Base-by-base conservation (phyloP, 1,140 invertebrate species). In the Achatina immaculata region DNA sequence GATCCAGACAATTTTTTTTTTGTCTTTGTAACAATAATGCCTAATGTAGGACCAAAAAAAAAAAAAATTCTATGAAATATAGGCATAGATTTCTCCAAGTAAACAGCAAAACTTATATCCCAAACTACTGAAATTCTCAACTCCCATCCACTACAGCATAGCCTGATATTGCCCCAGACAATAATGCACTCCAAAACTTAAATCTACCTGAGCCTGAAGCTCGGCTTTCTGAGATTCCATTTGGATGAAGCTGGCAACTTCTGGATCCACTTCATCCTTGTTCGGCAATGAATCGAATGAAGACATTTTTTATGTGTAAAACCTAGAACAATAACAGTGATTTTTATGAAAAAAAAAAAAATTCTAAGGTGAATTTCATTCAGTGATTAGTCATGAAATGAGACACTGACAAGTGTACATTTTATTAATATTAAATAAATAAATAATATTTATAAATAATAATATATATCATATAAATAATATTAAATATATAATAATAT, bases 151-250 rank as follows among this genome's bases (percentile, higher is more conserved):
- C n/a, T n/a, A n/a, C n/a, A n/a, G n/a, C n/a, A n/a, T n/a, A n/a
- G n/a, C n/a, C n/a, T n/a, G n/a, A n/a, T n/a, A n/a, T n/a, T n/a
- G n/a, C n/a, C n/a, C n/a, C n/a, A n/a, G n/a, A n/a, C n/a, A n/a
- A n/a, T n/a, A n/a, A n/a, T n/a, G n/a, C n/a, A n/a, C n/a, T n/a
- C n/a, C n/a, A n/a, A n/a, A n/a, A n/a, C n/a, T n/a, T n/a, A n/a
- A n/a, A n/a, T 43, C 31, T 40, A 77, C 78, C 79, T 83, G 82
- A 36, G 78, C 82, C 65, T 83, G 82, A 21, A 83, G 76, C 65
- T 83, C 78, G 6, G 82, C 82, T 24, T 76, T 80, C 71, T 83
- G 82, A 40, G 82, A 81, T 77, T 83, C 82, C 65, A 83, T 78
- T 74, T 83, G 82, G 31, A 83, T 83, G 62, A 83, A 83, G 31